Conservation (phyloP, 2,888 invertebrate genomes). For the Caenorhabditis sp. region DNA sequence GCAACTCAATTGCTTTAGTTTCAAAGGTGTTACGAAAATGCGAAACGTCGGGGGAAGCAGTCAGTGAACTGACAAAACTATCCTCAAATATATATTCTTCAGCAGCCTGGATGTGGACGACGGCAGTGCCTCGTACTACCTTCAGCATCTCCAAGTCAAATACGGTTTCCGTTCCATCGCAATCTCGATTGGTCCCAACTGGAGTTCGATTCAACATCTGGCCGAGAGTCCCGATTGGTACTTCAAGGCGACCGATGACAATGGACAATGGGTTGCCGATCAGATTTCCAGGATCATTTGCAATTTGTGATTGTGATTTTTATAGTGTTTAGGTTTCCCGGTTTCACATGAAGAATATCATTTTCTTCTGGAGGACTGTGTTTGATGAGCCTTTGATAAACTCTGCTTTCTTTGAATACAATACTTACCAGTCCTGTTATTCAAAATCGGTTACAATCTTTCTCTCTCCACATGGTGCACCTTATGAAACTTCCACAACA, state of each 20-base stretch:
- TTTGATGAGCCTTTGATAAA: too few relatives aligned
- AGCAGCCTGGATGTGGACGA: not conserved
- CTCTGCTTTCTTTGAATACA: too few relatives aligned
- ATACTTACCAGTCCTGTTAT: too few relatives aligned
- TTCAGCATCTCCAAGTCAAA: conserved; percentile 1
- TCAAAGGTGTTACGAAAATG: too few relatives aligned
- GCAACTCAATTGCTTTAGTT: too few relatives aligned
- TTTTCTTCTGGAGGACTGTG: too few relatives aligned
- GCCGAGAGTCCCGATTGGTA: conserved; percentile 40
- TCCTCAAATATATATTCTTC: not conserved
- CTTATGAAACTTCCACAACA: too few relatives aligned
- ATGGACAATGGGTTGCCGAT: conserved; percentile 51
- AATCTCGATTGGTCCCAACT: conserved; percentile 16
- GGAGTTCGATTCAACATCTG: conserved; percentile 2
- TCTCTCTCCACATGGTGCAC: too few relatives aligned
- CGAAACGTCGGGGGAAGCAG: too few relatives aligned
- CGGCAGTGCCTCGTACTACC: conserved; percentile 8
- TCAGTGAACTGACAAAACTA: too few relatives aligned
- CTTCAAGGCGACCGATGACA: conserved; percentile 25
- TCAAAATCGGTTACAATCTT: too few relatives aligned
- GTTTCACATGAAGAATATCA: too few relatives aligned
- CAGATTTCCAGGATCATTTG: conserved; percentile 57
- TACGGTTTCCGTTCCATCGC: conserved; percentile 2
- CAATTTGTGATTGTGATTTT: conserved; percentile 30
- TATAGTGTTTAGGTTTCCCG: not conserved